Evolutionary conservation across 2,888 invertebrate genomes (phyloP).

Genomic region (Papilio protenor): DNA sequence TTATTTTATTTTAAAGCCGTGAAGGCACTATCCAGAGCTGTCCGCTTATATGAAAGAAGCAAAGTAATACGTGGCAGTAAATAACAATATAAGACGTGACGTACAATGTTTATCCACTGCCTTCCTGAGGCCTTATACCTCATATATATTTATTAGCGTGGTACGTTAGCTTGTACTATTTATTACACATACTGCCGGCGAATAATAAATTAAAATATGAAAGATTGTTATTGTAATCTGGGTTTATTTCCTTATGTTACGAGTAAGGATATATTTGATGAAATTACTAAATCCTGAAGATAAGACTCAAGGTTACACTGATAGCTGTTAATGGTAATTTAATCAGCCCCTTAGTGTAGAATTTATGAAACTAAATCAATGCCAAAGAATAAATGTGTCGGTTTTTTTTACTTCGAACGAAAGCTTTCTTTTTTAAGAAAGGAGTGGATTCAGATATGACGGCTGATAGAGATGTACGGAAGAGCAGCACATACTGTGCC

Average conservation of each 20-base stretch:
- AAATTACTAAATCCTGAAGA: too few relatives aligned
- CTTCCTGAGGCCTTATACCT: conserved; percentile 40
- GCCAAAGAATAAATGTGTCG: too few relatives aligned
- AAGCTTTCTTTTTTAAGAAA: too few relatives aligned
- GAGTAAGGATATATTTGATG: too few relatives aligned
- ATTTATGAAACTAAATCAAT: too few relatives aligned
- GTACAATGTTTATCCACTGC: conserved; percentile 41
- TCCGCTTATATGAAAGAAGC: conserved; percentile 31
- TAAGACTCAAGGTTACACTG: too few relatives aligned
- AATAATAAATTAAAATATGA: conserved; percentile 29
- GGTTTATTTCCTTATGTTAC: neutral
- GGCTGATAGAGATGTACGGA: too few relatives aligned
- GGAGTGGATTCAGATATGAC: too few relatives aligned
- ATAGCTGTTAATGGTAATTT: too few relatives aligned
- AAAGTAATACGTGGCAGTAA: conserved; percentile 36
- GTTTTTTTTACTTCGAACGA: too few relatives aligned
- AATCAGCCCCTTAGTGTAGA: too few relatives aligned
- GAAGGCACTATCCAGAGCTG: conserved; percentile 4
- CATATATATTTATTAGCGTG: conserved; percentile 44
- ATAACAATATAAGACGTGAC: conserved; percentile 44
- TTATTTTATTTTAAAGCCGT: neutral
- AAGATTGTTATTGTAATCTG: conserved; percentile 13
- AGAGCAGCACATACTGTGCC: too few relatives aligned
- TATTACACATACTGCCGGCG: conserved; percentile 26
- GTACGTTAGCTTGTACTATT: conserved; percentile 32